A percentile compares a stretch with the other conserved stretches of the same genome.
These are phyloP conservation scores for Chromobotia macracanthus DNA, from an alignment of 2,797 vertebrate species.

Conservation along the genomic window DNA sequence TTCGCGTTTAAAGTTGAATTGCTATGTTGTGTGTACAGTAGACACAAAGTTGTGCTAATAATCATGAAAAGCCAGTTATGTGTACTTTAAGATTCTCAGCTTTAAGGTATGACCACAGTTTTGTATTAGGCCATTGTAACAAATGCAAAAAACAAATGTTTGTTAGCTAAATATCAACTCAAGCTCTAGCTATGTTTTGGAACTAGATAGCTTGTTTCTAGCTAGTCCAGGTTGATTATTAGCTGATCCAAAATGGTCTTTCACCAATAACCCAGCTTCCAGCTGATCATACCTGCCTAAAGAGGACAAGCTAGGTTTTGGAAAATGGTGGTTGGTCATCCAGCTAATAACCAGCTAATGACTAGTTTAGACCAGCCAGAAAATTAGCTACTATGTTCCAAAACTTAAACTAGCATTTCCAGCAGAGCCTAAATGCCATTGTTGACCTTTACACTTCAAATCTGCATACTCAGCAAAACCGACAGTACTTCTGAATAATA, in stretches of 20 bases:
- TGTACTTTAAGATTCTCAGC: no score
- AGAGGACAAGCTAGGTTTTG: not conserved
- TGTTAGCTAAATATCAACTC: no score
- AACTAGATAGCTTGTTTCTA: not conserved
- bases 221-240: not conserved
- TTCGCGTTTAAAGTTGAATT: not conserved
- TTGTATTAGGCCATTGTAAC: no score
- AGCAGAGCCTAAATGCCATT: not conserved
- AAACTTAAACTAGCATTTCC: not conserved
- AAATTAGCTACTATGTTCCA: not conserved
- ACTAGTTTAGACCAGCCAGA: not conserved
- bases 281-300: not conserved
- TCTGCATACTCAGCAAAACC: slow-evolving; percentile 12
- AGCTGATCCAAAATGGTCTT: not conserved
- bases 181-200: not conserved
- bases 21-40: not conserved
- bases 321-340: not conserved
- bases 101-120: no score
- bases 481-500: not conserved
- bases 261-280: not conserved
- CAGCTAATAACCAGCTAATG: not conserved
- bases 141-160: no score
- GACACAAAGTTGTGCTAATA: not conserved
- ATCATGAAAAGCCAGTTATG: not conserved
- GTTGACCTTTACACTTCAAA: not conserved